Conservation (phyloP, 92 coral and sea anemone species). For the Bergia sp. region DNA sequence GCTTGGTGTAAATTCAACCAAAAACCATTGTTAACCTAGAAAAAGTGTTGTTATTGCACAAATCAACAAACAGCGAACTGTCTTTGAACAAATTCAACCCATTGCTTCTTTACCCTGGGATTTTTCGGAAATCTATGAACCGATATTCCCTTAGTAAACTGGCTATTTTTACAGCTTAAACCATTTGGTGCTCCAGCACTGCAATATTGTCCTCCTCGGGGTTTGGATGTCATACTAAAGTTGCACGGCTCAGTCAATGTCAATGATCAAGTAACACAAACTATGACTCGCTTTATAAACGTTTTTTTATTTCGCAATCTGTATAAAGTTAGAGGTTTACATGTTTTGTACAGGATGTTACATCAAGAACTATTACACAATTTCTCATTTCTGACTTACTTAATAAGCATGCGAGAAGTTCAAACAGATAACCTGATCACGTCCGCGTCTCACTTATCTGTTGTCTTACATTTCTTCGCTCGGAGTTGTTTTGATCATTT, state of each 20-base stretch:
- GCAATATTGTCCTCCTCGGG: slow-evolving; percentile 47
- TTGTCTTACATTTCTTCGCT: no score
- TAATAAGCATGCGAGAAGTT: slow-evolving; percentile 13
- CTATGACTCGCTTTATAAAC: no score
- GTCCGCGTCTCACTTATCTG: background rate
- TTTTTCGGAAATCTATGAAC: no score
- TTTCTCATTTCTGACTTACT: background rate
- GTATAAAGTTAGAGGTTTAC: background rate
- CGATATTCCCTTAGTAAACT: background rate
- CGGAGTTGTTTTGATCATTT: no score
- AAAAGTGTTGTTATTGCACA: no score
- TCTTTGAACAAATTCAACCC: no score
- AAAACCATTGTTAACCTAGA: no score
- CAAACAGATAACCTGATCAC: background rate
- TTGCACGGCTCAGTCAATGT: no score
- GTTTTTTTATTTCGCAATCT: background rate
- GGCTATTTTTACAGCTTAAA: slow-evolving; percentile 42
- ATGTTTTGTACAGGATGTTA: background rate
- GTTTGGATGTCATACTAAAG: slow-evolving; percentile 5
- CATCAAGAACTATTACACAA: slow-evolving; percentile 13
- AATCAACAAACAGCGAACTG: no score
- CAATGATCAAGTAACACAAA: no score
- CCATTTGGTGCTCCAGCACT: slow-evolving; percentile 44
- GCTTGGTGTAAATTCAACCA: no score
- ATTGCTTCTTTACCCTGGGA: no score